Evolutionary conservation across 2,888 invertebrate species (phyloP), one percentile per base, ranked within the genome.

Genomic region (Lasioglossum vierecki): DNA sequence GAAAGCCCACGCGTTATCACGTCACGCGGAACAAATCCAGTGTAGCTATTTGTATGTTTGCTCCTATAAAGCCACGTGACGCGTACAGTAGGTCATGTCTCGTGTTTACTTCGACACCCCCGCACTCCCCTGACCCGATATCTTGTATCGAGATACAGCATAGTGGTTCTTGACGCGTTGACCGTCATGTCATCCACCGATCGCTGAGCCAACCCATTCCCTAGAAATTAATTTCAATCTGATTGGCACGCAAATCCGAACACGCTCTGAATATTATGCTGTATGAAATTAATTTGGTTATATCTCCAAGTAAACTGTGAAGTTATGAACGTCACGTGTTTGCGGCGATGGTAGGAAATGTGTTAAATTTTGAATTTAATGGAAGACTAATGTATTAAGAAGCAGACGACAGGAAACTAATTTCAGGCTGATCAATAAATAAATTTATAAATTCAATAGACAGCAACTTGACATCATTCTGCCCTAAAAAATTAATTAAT

Each of bases 1-100:
- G 76, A 66, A 79, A 76, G 76, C 79, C 79, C 66, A 79, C 79
- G 79, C 79, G 79, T 79, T 79, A 75, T 79, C 79, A 70, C 77
- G 70, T 77, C 77, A 77, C 77, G 79, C 39, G 79, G 76, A 79
- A 79, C 76, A 66, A 76, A 79, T 66, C 79, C 60, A 66, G n/a
- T 4, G 68, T 22, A 35, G 75, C 60, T 75, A 39, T 79, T 75
- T 73, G 46, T 77, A 70, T 15, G 63, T 79, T 44, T 30, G 76
- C 63, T 39, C 11, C 46, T 74, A 41, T 22, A 44, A 18, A 22
- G 63, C 63, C 76, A 46, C 60, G 79, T 75, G 35, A 46, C 76
- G 46, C 18, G 35, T 39, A n/a, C 68, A 68, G 39, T 68, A 68
- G 68, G 68, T 68, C 68, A 68, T 39, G 68, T 22, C 68, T 68